Conservation (phyloP, 2,888 invertebrate species). For the Cephus nigrinus region DNA sequence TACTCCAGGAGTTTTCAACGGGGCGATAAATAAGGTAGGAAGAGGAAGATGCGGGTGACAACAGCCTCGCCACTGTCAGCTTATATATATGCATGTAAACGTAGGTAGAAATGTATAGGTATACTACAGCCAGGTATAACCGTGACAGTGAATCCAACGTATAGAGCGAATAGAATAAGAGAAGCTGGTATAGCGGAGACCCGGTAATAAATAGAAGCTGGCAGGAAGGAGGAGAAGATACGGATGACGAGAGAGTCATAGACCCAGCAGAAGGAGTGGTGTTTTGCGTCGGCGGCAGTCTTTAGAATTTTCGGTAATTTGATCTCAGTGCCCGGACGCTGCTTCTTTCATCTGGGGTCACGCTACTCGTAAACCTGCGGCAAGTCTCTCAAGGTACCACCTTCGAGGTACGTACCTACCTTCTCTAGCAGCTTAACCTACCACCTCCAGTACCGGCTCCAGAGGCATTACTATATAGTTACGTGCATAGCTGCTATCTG, state of each 20-base stretch:
- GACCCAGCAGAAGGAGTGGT: neutral
- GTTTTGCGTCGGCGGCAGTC: constrained; percentile 33
- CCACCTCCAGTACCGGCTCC: neutral
- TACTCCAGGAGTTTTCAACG: neutral
- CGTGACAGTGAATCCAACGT: neutral
- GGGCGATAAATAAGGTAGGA: neutral
- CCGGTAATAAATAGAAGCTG: neutral
- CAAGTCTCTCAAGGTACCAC: constrained; percentile 16
- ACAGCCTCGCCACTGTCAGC: constrained; percentile 1
- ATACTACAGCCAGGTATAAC: neutral
- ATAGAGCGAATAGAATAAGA: neutral
- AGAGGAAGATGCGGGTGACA: constrained; percentile 7
- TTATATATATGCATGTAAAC: neutral
- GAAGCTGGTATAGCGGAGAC: neutral
- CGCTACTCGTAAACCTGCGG: constrained; percentile 41
- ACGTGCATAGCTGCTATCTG: constrained; percentile 4
- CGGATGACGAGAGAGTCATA: neutral
- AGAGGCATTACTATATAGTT: neutral
- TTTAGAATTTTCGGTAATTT: constrained; percentile 44
- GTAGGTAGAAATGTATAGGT: neutral
- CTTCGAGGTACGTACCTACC: constrained; percentile 1
- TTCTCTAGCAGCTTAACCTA: neutral
- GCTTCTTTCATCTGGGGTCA: constrained; percentile 32
- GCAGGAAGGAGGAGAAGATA: neutral
- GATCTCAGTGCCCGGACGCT: constrained; percentile 31